A percentile compares a stretch with the other conserved stretches of the same genome.
Conservation (phyloP, 2,888 invertebrate species). For the Pristionchus japonicus region DNA sequence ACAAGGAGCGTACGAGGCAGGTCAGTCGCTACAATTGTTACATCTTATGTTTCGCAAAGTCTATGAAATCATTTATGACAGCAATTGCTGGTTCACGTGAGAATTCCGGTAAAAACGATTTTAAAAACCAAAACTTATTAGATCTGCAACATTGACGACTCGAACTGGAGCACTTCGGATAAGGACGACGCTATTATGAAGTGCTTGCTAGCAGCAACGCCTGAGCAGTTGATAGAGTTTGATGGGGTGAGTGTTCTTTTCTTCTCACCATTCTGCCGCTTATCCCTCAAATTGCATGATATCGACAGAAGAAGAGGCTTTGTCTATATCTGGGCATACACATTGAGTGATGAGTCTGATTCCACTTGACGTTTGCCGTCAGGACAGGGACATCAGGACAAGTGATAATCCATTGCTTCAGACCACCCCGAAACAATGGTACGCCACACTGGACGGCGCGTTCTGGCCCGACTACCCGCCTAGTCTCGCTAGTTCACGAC, state of each 20-base stretch:
- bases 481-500: not conserved
- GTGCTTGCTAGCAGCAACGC: not conserved
- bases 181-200: not conserved
- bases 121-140: not conserved
- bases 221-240: not conserved
- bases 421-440: not conserved
- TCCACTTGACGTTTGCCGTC: no score
- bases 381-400: no score
- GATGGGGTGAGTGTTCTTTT: not conserved
- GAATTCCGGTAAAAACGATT: no score
- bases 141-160: not conserved
- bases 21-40: no score
- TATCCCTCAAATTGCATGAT: no score
- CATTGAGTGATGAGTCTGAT: no score
- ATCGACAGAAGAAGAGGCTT: no score
- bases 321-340: no score
- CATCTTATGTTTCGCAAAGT: no score
- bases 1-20: not conserved
- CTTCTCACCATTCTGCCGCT: no score
- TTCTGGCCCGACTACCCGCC: conserved; percentile 26
- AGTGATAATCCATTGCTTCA: not conserved
- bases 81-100: no score
- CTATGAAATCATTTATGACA: no score
- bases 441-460: not conserved
- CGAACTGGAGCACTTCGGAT: not conserved